phyloP scores from a whole-genome alignment of 92 coral and sea anemone species.

The Palythoa grandiflora region DNA sequence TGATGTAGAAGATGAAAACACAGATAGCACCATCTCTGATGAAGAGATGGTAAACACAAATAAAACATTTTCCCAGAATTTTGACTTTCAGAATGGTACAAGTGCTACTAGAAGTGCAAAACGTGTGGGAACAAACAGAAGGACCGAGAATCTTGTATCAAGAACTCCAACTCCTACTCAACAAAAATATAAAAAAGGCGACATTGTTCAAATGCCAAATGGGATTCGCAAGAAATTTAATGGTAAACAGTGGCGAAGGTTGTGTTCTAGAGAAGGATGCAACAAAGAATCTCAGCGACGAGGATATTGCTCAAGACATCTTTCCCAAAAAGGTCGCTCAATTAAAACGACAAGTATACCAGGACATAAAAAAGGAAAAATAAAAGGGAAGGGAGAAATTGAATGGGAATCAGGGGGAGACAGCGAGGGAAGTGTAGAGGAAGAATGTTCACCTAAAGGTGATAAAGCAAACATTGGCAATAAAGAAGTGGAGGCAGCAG shows the following conservation, averaged over 20 bases:
- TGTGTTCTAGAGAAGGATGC: constrained; percentile 93
- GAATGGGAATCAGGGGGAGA: constrained; percentile 99
- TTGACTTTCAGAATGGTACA: constrained; percentile 25
- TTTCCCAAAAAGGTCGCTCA: constrained; percentile 91
- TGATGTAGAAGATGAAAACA: constrained; percentile 80
- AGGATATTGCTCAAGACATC: constrained; percentile 96
- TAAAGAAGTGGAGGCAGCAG: constrained; percentile 98
- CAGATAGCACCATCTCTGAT: constrained; percentile 97
- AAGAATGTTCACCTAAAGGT: constrained; percentile 70
- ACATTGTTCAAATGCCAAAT: constrained; percentile 93
- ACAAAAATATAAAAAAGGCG: constrained; percentile 97
- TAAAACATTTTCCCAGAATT: constrained; percentile 54
- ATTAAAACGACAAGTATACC: constrained; percentile 83
- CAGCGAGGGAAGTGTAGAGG: constrained; percentile 98
- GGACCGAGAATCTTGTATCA: constrained; percentile 74
- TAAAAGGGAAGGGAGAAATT: constrained; percentile 84
- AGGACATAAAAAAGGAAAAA: constrained; percentile 93
- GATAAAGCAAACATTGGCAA: constrained; percentile 35
- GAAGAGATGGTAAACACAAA: constrained; percentile 81
- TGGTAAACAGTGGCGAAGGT: constrained; percentile 97
- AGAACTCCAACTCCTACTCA: constrained; percentile 91
- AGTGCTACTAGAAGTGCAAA: constrained; percentile 54
- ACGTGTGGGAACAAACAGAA: constrained; percentile 52
- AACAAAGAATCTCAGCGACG: constrained; percentile 97
- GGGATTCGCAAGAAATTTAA: constrained; percentile 97